A percentile compares a stretch with the other conserved stretches of the same genome.
These are phyloP conservation scores for Drosophila diplacantha DNA, from an alignment of 2,888 invertebrate genomes.

Conservation along the genomic window DNA sequence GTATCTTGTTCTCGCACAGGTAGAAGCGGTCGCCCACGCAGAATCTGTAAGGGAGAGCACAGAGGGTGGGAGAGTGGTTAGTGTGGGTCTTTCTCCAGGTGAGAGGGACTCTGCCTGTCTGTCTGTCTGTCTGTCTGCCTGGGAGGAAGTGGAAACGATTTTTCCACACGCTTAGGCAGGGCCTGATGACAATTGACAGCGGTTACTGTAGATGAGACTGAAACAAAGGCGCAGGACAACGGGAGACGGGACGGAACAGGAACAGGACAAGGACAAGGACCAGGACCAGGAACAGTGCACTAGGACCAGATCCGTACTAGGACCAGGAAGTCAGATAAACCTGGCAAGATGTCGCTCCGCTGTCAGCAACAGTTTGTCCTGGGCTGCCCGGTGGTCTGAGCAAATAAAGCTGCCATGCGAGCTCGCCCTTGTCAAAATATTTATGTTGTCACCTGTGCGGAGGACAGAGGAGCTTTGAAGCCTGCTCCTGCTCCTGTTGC, in stretches of 20 bases:
- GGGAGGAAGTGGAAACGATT: slow-evolving; percentile 71
- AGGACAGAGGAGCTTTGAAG: not conserved
- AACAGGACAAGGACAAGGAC: slow-evolving; percentile 16
- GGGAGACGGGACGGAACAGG: not conserved
- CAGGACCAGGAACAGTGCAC: slow-evolving; percentile 3
- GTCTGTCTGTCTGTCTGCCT: not conserved
- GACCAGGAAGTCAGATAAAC: slow-evolving; percentile 65
- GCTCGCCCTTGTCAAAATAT: slow-evolving; percentile 62
- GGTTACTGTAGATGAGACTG: slow-evolving; percentile 40
- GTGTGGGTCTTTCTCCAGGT: not conserved
- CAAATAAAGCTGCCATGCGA: slow-evolving; percentile 54
- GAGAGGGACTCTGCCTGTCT: not conserved
- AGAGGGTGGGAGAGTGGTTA: not conserved
- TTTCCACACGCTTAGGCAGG: slow-evolving; percentile 65
- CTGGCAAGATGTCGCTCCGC: slow-evolving; percentile 57
- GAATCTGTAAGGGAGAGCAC: slow-evolving; percentile 83
- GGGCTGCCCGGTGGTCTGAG: not conserved
- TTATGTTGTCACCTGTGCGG: slow-evolving; percentile 63
- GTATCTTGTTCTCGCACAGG: slow-evolving; percentile 97
- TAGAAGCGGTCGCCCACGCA: slow-evolving; percentile 98
- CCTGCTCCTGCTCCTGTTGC: not conserved
- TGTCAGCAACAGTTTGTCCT: slow-evolving; percentile 28
- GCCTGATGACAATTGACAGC: slow-evolving; percentile 60
- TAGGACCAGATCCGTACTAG: slow-evolving; percentile 28
- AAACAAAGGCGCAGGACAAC: slow-evolving; percentile 35